Evolutionary conservation across 2,888 invertebrate genomes (phyloP), one percentile per base, ranked within the genome.

Genomic region (Noctua fimbriata): DNA sequence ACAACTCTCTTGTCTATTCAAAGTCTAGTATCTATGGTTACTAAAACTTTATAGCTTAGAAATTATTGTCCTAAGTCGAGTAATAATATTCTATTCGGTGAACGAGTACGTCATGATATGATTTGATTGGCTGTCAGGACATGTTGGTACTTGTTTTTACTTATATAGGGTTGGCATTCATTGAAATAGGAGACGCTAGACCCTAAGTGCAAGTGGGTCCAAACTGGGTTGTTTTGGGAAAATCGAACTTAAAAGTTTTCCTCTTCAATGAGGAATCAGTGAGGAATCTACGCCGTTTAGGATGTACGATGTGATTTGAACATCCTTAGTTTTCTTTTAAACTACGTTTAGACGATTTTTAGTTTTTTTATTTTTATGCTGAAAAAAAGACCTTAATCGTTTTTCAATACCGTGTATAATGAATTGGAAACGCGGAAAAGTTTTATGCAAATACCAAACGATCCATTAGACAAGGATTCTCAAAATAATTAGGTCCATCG

Each of bases 381-480:
- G 6, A 12, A 44, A 24, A 47, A 10, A 28, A 55, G 21, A 28
- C 21, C 60, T 21, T 67, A 66, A 82, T 67, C 24, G 18, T 0
- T 78, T 47, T 65, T 12, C 16, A n/a, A 78, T 81, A 47, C 28
- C 28, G 82, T 44, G 52, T 44, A 32, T 6, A 52, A 52, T 28
- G 9, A 60, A 21, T 12, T 63, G 16, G 16, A 75, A 82, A 65
- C 60, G 58, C 44, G 32, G 16, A 65, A 14, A 81, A 69, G 2
- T 79, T 73, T 75, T 78, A 80, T 83, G 75, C 73, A 70, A 75
- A 79, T 87, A 80, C 76, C 52, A 63, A 77, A 69, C 14, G 78
- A 58, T 65, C 65, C 89, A 88, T 90, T 86, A 87, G 66, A 72
- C 28, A 81, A 75, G 73, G 47, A 84, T 83, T 83, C 67, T 81